Evolutionary conservation across 2,113 vertebrate species (phyloP).

Genomic region (Holacanthus passer): DNA sequence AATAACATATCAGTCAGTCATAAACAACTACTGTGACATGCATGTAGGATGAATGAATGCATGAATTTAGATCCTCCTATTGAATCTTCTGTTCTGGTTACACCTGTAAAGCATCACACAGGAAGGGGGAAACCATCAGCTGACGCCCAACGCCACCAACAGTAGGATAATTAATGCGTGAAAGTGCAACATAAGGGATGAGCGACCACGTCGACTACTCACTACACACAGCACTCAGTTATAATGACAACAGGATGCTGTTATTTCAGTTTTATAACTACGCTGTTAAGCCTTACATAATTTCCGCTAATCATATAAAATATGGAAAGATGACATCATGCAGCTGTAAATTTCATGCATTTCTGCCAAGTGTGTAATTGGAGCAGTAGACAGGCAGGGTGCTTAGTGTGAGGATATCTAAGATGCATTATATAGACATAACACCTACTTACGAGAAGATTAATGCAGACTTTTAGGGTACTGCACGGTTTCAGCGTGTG

Average conservation of each 20-base stretch:
- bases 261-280: conserved; percentile 38
- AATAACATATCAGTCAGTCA: conserved; percentile 31
- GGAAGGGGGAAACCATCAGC: neutral
- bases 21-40: conserved; percentile 37
- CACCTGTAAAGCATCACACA: neutral
- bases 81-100: neutral
- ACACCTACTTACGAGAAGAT: conserved; percentile 66
- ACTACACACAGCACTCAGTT: conserved; percentile 17
- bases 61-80: conserved; percentile 7
- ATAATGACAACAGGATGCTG: conserved; percentile 41
- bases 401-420: conserved; percentile 47
- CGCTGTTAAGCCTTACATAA: conserved; percentile 52
- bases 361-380: conserved; percentile 35
- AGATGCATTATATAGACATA: conserved; percentile 58
- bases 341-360: neutral
- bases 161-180: neutral
- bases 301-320: conserved; percentile 57
- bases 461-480: conserved; percentile 70
- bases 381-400: conserved; percentile 23
- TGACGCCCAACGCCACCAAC: conserved; percentile 10
- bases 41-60: neutral
- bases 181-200: conserved; percentile 27
- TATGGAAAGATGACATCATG: conserved; percentile 31
- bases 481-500: conserved; percentile 30
- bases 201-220: conserved; percentile 13